Evolutionary conservation across 1,140 invertebrate genomes (phyloP), one percentile per base, ranked within the genome.

Genomic region (Bombus polaris): DNA sequence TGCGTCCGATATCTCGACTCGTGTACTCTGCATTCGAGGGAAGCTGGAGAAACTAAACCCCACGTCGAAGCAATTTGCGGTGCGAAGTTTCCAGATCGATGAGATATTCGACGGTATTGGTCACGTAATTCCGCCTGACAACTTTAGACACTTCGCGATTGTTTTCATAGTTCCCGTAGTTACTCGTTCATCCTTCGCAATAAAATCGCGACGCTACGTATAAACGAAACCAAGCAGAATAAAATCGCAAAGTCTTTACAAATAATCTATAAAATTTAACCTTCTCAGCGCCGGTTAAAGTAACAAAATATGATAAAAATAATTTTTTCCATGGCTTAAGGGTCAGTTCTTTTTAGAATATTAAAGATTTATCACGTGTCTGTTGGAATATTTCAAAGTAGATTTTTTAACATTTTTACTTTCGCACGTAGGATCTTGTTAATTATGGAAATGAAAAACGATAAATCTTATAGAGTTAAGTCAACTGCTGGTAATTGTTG

Each of bases 11-110:
- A 15, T 3, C 4, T 8, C 25, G 15, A 13, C 65, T 77, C 47
- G 66, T 85, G 66, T 80, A 68, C 78, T 85, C 78, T 75, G 84
- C 66, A 57, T 79, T 62, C 25, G 32, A 12, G 42, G 3, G 3
- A 37, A 71, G 13, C 72, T 65, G 13, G 25, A 37, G 68, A 44
- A 71, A 80, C 68, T 62, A 62, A 57, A 37, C 6, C 37, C 15
- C 53, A 32, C 22, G n/a, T 35, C 39, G n/a, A 4, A 62, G 53
- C 76, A 72, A 84, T 72, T 84, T 79, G 68, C 66, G 28, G 53
- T 15, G 39, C 8, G 32, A 85, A 85, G 39, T 85, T 80, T 44
- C 37, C 28, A 37, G 42, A 80, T 80, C 83, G 76, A 72, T 72
- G 53, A 85, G 68, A 65, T 32, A n/a, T 47, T 44, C 15, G 28